Conservation (phyloP, 2,113 vertebrate genomes). For the Rhineura floridana region DNA sequence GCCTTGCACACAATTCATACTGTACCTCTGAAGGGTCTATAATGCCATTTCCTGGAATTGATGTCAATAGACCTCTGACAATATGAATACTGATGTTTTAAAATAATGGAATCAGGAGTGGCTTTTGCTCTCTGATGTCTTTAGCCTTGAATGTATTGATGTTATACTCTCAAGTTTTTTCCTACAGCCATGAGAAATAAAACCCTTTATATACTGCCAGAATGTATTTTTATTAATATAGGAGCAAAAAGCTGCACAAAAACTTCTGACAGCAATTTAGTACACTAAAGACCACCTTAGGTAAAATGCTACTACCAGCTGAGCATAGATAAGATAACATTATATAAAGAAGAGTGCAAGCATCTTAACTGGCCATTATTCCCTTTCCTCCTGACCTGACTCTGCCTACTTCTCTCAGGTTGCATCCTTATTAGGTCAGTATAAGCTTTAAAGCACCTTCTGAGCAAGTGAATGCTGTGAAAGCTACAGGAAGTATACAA, state of each 20-base stretch:
- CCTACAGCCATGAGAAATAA: background rate
- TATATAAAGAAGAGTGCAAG: background rate
- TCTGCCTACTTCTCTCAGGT: background rate
- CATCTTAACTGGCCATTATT: background rate
- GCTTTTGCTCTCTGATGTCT: no score
- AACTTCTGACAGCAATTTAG: background rate
- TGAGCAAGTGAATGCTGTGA: background rate
- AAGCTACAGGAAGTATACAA: background rate
- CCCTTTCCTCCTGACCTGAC: rapidly evolving
- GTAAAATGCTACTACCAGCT: background rate
- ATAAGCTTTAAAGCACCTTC: no score
- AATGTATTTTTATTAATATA: no score
- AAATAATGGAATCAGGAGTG: no score
- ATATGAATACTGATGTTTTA: no score
- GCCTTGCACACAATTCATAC: no score
- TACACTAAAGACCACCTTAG: no score
- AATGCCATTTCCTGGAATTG: no score
- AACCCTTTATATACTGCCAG: background rate
- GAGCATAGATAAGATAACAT: background rate
- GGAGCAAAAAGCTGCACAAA: no score
- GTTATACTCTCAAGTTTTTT: background rate
- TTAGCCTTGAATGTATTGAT: background rate
- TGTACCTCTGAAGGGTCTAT: no score
- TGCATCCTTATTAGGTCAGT: rapidly evolving
- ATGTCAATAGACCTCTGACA: no score